Evolutionary conservation across 2,888 invertebrate species (phyloP), one percentile per base, ranked within the genome.

Genomic region (Acrobasis consociella): DNA sequence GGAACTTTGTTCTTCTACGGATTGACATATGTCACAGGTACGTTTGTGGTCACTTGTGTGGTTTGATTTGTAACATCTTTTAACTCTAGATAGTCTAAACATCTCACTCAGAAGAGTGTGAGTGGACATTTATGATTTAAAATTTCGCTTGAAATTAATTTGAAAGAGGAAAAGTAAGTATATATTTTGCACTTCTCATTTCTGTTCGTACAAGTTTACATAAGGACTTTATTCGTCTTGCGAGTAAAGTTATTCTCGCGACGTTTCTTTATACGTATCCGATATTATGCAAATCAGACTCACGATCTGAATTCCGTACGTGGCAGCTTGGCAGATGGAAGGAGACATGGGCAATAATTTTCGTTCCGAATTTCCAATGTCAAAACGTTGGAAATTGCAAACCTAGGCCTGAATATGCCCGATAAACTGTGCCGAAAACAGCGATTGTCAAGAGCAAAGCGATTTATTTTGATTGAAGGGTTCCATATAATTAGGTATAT

Each of bases 151-250:
- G n/a, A n/a, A n/a, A n/a, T n/a, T n/a, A n/a, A n/a, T n/a, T n/a
- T n/a, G n/a, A n/a, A n/a, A n/a, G n/a, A n/a, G n/a, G n/a, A n/a
- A n/a, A n/a, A n/a, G n/a, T n/a, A n/a, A n/a, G n/a, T n/a, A n/a
- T n/a, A n/a, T n/a, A n/a, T n/a, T n/a, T n/a, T n/a, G n/a, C n/a
- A n/a, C n/a, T n/a, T n/a, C n/a, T n/a, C n/a, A n/a, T n/a, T n/a
- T n/a, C n/a, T n/a, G n/a, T n/a, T n/a, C n/a, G n/a, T 22, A 22
- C 22, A 22, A 22, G 22, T 31, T 5, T 31, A 31, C 7, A 31
- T 31, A 31, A 8, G 31, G 31, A 31, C 8, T 31, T 31, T 31
- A 31, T 64, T 64, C 63, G 60, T 60, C 55, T 42, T 31, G 31
- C 8, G 31, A 31, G 15, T 16, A 16, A 31, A 16, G 17, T 16